phyloP scores from a whole-genome alignment of 2,797 vertebrate genomes.

The Sternotherus odoratus region DNA sequence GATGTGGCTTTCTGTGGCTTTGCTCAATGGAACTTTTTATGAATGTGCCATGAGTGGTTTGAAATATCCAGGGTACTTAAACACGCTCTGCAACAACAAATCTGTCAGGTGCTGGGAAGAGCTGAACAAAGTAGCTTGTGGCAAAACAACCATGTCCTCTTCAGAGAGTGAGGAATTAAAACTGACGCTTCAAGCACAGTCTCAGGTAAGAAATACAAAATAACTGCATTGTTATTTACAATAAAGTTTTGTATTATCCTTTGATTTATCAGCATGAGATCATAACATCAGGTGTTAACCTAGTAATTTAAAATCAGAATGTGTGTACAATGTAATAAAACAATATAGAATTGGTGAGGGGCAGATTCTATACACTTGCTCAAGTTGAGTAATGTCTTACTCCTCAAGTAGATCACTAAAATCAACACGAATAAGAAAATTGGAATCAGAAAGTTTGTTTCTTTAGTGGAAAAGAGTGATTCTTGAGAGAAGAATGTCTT shows the following conservation, averaged over 20 bases:
- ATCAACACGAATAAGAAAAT: fast-evolving
- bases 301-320: not conserved
- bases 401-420: not conserved
- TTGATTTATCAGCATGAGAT: not conserved
- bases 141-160: constrained; percentile 80
- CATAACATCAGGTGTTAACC: not conserved
- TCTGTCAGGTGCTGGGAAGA: constrained; percentile 83
- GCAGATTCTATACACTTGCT: not conserved
- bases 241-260: not conserved
- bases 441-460: not conserved
- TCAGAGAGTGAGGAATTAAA: constrained; percentile 86
- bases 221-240: not conserved
- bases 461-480: not conserved
- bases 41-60: constrained; percentile 93
- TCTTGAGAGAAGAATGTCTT: not conserved
- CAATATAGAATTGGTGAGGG: not conserved
- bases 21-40: constrained; percentile 94
- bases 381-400: not conserved
- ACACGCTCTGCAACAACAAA: constrained; percentile 86
- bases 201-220: constrained; percentile 86
- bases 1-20: constrained; percentile 94
- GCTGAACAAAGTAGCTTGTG: constrained; percentile 87
- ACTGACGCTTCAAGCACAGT: constrained; percentile 90
- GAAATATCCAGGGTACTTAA: constrained; percentile 79
- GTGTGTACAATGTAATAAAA: not conserved